Evolutionary conservation across 1,140 invertebrate species (phyloP).

Genomic region (Galleria mellonella): DNA sequence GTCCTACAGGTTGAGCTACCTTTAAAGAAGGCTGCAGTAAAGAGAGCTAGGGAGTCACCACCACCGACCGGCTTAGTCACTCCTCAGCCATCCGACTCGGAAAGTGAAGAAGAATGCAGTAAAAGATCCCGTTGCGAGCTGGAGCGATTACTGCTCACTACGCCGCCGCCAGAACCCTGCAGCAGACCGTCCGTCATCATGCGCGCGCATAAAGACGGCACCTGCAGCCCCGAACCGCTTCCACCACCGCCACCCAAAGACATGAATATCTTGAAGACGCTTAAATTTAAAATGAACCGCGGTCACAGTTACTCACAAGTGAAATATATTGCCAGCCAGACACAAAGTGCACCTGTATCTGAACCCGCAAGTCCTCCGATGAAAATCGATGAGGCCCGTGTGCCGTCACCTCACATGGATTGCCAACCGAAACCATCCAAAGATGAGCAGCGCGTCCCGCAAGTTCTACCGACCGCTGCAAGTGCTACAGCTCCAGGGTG

Average conservation of each 20-base stretch:
- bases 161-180: conserved; percentile 64
- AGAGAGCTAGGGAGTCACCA: conserved; percentile 45
- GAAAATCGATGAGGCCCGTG: conserved; percentile 33
- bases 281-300: conserved; percentile 87
- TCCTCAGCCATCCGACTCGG: conserved; percentile 76
- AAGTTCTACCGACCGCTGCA: conserved; percentile 29
- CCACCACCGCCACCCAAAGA: conserved; percentile 27
- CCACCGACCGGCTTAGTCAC: conserved; percentile 63
- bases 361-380: conserved; percentile 15
- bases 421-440: conserved; percentile 36
- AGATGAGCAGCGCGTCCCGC: conserved; percentile 37
- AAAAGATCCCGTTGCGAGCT: conserved; percentile 66
- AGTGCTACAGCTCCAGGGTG: conserved; percentile 30
- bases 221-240: conserved; percentile 75
- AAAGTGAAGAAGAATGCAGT: conserved; percentile 69
- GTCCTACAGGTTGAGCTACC: conserved; percentile 67
- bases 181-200: conserved; percentile 81
- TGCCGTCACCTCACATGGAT: conserved; percentile 49
- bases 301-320: conserved; percentile 77
- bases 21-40: conserved; percentile 51
- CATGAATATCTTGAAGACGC: conserved; percentile 81
- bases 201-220: conserved; percentile 84
- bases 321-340: conserved; percentile 53
- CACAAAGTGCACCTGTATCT: conserved; percentile 19
- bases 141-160: conserved; percentile 54